Evolutionary conservation across 2,797 vertebrate genomes (phyloP).

Genomic region (Labeo calbasu): DNA sequence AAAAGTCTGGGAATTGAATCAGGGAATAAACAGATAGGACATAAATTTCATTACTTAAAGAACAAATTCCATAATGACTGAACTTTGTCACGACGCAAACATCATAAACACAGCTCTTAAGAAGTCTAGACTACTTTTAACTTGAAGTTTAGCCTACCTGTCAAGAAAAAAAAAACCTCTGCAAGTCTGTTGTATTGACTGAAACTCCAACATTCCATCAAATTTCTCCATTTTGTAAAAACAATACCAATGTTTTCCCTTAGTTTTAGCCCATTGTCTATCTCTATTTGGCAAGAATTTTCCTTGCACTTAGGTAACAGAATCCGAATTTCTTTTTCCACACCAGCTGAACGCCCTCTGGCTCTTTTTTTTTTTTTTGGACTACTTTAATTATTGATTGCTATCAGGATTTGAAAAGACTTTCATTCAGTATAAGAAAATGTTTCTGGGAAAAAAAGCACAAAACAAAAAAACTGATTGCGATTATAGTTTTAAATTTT

Average conservation of each 20-base stretch:
- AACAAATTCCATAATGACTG: background rate
- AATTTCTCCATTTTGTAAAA: background rate
- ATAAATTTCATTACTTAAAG: too few species aligned
- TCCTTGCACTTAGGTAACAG: background rate
- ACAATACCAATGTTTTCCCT: background rate
- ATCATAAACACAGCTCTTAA: background rate
- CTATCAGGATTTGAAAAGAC: background rate
- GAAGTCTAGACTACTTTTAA: background rate
- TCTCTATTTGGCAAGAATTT: background rate
- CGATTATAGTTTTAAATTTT: background rate
- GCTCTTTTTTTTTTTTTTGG: background rate
- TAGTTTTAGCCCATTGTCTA: background rate
- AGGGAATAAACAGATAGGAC: background rate
- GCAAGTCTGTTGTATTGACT: background rate
- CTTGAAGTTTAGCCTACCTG: background rate
- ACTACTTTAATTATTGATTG: background rate
- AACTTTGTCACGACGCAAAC: background rate
- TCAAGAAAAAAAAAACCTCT: background rate
- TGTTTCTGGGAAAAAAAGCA: too few species aligned
- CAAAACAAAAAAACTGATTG: too few species aligned
- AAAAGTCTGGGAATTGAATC: background rate
- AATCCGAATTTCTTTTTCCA: background rate
- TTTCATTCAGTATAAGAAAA: background rate
- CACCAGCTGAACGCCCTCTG: background rate
- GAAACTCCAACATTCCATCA: background rate